Evolutionary conservation across 1,140 invertebrate species (phyloP).

Genomic region (Penaeus indicus): DNA sequence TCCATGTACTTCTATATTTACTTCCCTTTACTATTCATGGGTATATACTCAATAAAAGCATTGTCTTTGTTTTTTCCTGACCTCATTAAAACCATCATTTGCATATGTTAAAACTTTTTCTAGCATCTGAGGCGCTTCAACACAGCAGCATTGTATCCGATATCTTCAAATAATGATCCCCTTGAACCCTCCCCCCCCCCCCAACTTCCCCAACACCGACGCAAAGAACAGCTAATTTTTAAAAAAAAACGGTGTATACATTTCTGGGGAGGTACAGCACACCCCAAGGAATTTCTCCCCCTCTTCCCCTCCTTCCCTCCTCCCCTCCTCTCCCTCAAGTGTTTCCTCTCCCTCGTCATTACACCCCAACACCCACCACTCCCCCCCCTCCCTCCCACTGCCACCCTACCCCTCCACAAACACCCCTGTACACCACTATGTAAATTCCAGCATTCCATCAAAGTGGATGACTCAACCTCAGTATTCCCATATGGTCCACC

Average conservation of each 20-base stretch:
- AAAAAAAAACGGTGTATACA: too few species aligned
- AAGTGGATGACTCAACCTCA: slow-evolving; percentile 51
- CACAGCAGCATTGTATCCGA: too few species aligned
- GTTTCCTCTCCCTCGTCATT: not conserved
- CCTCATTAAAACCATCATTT: too few species aligned
- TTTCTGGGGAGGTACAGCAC: too few species aligned
- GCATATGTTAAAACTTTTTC: too few species aligned
- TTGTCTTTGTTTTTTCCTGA: too few species aligned
- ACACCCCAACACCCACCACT: too few species aligned
- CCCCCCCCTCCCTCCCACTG: not conserved
- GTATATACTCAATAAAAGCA: too few species aligned
- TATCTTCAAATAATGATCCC: too few species aligned
- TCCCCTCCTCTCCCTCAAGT: not conserved
- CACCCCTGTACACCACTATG: slow-evolving; percentile 14
- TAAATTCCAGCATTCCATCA: slow-evolving; percentile 58
- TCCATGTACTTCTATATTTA: not conserved
- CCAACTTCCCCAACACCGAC: not conserved
- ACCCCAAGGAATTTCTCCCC: too few species aligned
- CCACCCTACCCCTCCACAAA: not conserved
- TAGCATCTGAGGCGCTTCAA: too few species aligned
- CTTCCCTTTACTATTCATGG: not conserved
- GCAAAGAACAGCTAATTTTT: too few species aligned
- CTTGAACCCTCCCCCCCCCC: not conserved
- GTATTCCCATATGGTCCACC: slow-evolving; percentile 52
- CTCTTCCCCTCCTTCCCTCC: not conserved